A percentile compares a stretch with the other conserved stretches of the same genome.
Conservation (phyloP, 1,140 invertebrate genomes). For the Megalopta genalis region DNA sequence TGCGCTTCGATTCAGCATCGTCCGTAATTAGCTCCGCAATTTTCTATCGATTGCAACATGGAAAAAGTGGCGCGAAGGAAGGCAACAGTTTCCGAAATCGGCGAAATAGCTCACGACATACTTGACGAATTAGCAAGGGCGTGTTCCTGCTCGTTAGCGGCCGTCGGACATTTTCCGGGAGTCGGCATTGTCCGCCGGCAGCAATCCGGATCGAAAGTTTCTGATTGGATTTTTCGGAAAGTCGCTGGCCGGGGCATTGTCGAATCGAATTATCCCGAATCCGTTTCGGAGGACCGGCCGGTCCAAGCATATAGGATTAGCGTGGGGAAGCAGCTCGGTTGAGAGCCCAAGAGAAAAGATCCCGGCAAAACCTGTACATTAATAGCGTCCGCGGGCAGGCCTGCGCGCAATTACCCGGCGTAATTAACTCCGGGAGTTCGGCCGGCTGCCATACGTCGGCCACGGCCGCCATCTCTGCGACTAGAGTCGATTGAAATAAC, state of each 20-base stretch:
- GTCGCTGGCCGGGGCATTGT: not conserved
- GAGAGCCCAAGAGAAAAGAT: constrained; percentile 4
- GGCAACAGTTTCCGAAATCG: not conserved
- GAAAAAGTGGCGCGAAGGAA: too few species aligned
- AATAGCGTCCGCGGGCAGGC: not conserved
- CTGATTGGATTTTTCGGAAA: constrained; percentile 10
- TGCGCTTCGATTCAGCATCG: too few species aligned
- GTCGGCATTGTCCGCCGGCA: not conserved
- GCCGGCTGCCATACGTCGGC: constrained; percentile 57
- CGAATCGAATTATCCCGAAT: not conserved
- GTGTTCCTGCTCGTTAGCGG: not conserved
- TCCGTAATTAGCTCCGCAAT: too few species aligned
- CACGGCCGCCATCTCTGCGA: constrained; percentile 29
- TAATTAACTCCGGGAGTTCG: constrained; percentile 71
- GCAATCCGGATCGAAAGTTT: not conserved
- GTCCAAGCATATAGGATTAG: not conserved
- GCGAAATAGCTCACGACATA: not conserved
- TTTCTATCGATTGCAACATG: too few species aligned
- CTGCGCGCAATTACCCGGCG: constrained; percentile 59
- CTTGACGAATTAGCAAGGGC: not conserved
- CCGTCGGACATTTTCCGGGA: not conserved
- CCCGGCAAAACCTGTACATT: constrained; percentile 15
- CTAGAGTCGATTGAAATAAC: not conserved
- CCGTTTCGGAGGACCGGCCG: not conserved
- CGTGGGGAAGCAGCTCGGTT: not conserved